Conservation (phyloP, 35 echinoderm and acorn worm genomes). For the Hemicentrotus pulcherrimus region DNA sequence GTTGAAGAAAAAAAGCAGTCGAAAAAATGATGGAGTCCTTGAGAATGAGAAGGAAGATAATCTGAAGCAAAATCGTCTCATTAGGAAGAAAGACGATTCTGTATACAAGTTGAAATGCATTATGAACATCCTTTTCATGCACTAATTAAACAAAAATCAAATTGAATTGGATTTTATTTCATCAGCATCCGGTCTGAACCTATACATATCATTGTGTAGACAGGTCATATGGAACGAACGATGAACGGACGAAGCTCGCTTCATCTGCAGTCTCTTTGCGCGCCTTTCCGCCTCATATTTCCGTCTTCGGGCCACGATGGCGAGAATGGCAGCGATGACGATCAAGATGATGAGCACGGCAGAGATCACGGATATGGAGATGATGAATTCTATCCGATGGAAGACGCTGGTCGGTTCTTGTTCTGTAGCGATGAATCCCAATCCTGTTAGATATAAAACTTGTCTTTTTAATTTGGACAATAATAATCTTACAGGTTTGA, state of each 20-base stretch:
- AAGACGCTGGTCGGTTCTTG: background rate
- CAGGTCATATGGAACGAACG: background rate
- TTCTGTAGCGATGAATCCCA: too few relatives aligned
- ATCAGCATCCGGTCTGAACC: background rate
- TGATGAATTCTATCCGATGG: background rate
- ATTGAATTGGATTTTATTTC: background rate
- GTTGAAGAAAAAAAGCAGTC: too few relatives aligned
- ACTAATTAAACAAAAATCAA: background rate
- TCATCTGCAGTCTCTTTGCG: background rate
- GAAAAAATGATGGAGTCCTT: too few relatives aligned
- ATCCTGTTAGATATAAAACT: too few relatives aligned
- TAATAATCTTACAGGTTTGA: too few relatives aligned
- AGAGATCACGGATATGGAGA: background rate
- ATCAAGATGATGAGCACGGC: background rate
- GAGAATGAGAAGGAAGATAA: too few relatives aligned
- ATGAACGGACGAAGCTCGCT: background rate
- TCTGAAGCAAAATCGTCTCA: too few relatives aligned
- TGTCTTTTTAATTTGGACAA: too few relatives aligned
- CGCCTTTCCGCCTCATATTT: background rate
- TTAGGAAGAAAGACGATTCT: too few relatives aligned
- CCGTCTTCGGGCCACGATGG: background rate
- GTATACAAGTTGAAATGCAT: too few relatives aligned
- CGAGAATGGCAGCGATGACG: background rate
- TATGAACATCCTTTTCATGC: too few relatives aligned
- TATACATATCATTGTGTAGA: background rate